phyloP scores from a whole-genome alignment of 23 tunicate genomes.

The Ciona savignyi region DNA sequence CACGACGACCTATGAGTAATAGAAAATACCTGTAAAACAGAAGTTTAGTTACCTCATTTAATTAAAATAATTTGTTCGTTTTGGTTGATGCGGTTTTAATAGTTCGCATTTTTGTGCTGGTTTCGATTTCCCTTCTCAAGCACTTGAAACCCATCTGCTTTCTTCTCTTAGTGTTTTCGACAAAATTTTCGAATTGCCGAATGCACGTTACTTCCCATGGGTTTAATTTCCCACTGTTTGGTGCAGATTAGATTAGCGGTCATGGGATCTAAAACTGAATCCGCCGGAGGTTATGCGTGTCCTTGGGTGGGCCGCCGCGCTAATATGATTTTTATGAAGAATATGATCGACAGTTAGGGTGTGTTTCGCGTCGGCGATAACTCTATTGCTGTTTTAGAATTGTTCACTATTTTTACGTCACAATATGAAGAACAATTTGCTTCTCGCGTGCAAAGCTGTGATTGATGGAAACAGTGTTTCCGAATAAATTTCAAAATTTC shows the following conservation, averaged over 20 bases:
- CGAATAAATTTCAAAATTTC: no score
- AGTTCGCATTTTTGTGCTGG: no score
- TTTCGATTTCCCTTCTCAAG: no score
- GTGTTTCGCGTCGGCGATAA: background rate
- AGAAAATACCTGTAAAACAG: no score
- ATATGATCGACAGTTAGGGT: background rate
- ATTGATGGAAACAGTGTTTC: background rate
- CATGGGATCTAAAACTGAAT: background rate
- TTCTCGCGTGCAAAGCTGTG: constrained; percentile 1
- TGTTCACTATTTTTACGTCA: background rate
- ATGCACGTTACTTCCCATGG: background rate
- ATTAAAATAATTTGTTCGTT: no score
- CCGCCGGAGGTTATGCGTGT: background rate
- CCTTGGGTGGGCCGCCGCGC: background rate
- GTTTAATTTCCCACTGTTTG: background rate
- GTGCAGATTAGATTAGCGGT: background rate
- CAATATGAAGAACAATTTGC: background rate
- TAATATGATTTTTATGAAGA: background rate
- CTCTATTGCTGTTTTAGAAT: no score
- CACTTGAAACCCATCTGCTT: no score
- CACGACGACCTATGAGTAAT: no score
- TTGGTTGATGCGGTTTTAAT: no score
- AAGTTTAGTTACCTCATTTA: no score
- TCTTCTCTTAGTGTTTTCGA: background rate
- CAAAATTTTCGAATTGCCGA: background rate